Conservation (phyloP, 2,888 invertebrate species). For the Caprella mutica region DNA sequence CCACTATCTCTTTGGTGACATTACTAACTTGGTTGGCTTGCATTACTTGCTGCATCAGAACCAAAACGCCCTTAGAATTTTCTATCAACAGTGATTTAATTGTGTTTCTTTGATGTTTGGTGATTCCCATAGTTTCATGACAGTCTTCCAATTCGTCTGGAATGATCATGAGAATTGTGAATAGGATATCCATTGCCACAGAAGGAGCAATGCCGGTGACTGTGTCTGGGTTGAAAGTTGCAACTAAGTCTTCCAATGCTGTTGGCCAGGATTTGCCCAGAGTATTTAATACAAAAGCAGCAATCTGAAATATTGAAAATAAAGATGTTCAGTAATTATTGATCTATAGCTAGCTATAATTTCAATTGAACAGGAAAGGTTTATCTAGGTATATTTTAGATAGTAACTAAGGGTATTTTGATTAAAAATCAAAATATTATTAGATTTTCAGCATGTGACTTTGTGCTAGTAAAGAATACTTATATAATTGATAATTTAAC, state of each 20-base stretch:
- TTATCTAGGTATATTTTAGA: neutral
- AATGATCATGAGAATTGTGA: conserved; percentile 28
- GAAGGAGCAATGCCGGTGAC: conserved; percentile 25
- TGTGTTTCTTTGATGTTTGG: neutral
- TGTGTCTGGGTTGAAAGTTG: conserved; percentile 30
- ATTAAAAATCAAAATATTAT: neutral
- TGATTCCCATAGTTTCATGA: conserved; percentile 12
- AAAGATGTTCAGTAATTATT: neutral
- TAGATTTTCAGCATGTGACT: too few species aligned
- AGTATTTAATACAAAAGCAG: conserved; percentile 31
- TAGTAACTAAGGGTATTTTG: neutral
- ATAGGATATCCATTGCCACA: conserved; percentile 23
- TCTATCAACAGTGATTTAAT: conserved; percentile 1
- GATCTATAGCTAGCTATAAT: neutral
- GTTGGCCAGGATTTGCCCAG: conserved; percentile 28
- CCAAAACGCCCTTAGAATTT: conserved; percentile 14
- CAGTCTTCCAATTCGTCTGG: conserved; percentile 25
- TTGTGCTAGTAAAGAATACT: neutral
- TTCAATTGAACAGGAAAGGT: neutral
- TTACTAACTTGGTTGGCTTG: conserved; percentile 31
- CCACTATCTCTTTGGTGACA: conserved; percentile 30
- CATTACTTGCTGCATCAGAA: conserved; percentile 28
- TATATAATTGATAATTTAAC: neutral
- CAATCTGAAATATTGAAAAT: conserved; percentile 12
- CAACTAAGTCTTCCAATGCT: conserved; percentile 28